phyloP scores from a whole-genome alignment of 2,888 invertebrate species.

The Nomada ruficornis region DNA sequence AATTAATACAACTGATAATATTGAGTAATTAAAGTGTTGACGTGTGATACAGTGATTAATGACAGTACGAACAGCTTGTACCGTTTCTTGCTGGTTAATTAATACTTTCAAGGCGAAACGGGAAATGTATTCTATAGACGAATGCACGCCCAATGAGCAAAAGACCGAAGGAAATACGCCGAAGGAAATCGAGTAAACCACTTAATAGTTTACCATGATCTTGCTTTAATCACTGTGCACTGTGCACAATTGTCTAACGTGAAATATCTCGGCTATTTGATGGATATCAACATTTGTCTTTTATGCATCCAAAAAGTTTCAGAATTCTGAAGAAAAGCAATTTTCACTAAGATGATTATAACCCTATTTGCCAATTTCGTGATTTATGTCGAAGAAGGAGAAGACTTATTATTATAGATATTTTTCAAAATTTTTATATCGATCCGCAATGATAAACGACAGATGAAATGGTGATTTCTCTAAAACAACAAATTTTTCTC shows the following conservation, averaged over 20 bases:
- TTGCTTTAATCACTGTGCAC: neutral
- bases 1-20: neutral
- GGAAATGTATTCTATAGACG: constrained; percentile 16
- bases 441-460: too few species aligned
- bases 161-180: constrained; percentile 15
- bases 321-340: too few species aligned
- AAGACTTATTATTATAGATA: too few species aligned
- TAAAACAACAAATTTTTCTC: too few species aligned
- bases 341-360: too few species aligned
- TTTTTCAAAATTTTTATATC: too few species aligned
- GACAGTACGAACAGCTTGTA: constrained; percentile 25
- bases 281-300: neutral
- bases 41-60: neutral
- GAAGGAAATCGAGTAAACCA: constrained; percentile 2
- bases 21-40: neutral
- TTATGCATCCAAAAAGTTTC: too few species aligned
- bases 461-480: too few species aligned
- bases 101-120: constrained; percentile 40
- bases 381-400: too few species aligned
- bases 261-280: neutral
- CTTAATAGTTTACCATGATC: constrained; percentile 3
- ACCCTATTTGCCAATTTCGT: too few species aligned
- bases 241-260: neutral
- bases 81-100: constrained; percentile 30
- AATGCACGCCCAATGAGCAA: constrained; percentile 9